Evolutionary conservation across 2,797 vertebrate genomes (phyloP), one percentile per base, ranked within the genome.

Genomic region (Lagorchestes hirsutus): DNA sequence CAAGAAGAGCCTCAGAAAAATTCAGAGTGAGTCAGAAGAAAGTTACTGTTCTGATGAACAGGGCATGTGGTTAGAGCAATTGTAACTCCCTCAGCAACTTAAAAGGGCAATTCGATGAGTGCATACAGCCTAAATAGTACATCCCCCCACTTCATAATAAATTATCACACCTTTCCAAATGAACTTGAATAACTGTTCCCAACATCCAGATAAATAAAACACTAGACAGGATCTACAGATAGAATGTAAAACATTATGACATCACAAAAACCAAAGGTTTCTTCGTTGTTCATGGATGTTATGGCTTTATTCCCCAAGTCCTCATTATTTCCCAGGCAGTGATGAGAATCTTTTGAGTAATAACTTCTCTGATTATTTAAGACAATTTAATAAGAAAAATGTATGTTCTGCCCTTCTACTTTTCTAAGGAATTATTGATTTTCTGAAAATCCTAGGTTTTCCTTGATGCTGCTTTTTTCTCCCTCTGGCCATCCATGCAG

Each of bases 331-430:
- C 27, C 8, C 24, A 93, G n/a, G 13, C 2, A 95, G 82, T 95
- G 46, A 29, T 74, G 67, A 82, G 67, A 24, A 82, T 46, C 18
- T 40, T 82, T 46, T 40, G 18, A 82, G 67, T 50, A 87, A 87
- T 46, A 50, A 46, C 40, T 50, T 24, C 22, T 92, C n/a, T 93
- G 92, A 54, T 1, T 29, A 54, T 74, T 94, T 74, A 92, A 96
- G 54, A 8, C 29, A 90, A 55, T 34, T 4, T 28, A 94, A 56
- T 82, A 96, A 31, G 90, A 24, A 96, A 96, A 96, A 91, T 55
- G 54, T 91, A 24, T 93, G 92, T 56, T 54, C 55, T 55, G 82
- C 24, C n/a, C 92, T 93, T 94, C 4, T 92, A 4, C 92, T 92
- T 87, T 55, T 82, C 46, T 91, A 91, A 92, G 13, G 40, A 90